Conservation (phyloP, 2,113 vertebrate species). For the Ia io region DNA sequence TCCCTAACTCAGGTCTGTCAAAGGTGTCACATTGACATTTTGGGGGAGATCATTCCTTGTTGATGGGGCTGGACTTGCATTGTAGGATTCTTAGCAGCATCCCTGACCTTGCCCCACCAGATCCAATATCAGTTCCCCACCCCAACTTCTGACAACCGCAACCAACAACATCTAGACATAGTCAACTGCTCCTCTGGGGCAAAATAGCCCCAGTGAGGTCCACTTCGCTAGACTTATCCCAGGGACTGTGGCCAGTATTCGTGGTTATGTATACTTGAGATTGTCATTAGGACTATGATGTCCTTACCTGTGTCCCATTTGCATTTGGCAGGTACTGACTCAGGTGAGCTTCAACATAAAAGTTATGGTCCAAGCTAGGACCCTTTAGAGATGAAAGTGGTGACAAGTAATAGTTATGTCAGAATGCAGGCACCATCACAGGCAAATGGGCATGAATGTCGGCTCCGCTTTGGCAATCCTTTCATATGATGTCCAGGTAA, state of each 20-base stretch:
- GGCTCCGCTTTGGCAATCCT: neutral
- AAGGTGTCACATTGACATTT: fast-evolving
- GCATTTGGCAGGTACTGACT: neutral
- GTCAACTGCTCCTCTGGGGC: neutral
- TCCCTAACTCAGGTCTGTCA: neutral
- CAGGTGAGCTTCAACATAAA: neutral
- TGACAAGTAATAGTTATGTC: neutral
- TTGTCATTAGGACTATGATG: neutral
- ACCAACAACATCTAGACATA: neutral
- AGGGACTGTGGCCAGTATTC: neutral
- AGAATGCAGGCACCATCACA: fast-evolving
- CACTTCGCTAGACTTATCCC: neutral
- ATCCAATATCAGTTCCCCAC: fast-evolving
- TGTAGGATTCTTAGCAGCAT: no score
- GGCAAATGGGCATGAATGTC: fast-evolving
- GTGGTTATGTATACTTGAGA: neutral
- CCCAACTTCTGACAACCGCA: neutral
- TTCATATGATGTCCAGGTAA: neutral
- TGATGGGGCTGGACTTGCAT: neutral
- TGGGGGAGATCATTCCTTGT: neutral
- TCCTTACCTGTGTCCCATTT: neutral
- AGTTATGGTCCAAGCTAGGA: neutral
- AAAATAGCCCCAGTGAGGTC: neutral
- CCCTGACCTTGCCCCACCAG: neutral
- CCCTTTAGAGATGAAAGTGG: neutral